Evolutionary conservation across 2,888 invertebrate species (phyloP).

Genomic region (Zygaena filipendulae): DNA sequence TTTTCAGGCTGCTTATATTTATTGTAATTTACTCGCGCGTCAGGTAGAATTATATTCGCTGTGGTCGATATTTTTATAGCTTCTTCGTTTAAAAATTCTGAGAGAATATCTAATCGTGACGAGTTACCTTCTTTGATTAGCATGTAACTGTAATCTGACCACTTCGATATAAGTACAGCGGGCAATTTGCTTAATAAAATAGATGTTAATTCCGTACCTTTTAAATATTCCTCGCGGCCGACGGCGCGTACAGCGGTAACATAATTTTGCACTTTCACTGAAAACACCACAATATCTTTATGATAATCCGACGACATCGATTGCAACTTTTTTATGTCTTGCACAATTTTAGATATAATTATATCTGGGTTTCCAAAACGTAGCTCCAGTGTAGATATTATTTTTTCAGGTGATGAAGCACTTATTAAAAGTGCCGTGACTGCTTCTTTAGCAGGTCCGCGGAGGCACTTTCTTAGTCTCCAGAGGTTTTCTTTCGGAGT

Average conservation of each 20-base stretch:
- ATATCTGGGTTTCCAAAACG: slow-evolving; percentile 18
- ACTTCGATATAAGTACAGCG: slow-evolving; percentile 15
- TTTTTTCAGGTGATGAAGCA: slow-evolving; percentile 12
- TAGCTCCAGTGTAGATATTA: slow-evolving; percentile 17
- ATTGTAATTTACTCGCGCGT: slow-evolving; percentile 1
- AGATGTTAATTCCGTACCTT: slow-evolving; percentile 8
- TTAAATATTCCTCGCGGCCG: slow-evolving; percentile 11
- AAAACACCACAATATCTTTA: slow-evolving; percentile 16
- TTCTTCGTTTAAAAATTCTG: slow-evolving; percentile 17
- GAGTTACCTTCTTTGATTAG: slow-evolving; percentile 9
- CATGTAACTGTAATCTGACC: slow-evolving; percentile 20
- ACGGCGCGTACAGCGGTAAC: slow-evolving; percentile 14
- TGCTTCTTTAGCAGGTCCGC: slow-evolving; percentile 17
- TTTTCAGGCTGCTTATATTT: slow-evolving; percentile 8
- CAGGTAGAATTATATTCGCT: slow-evolving; percentile 4
- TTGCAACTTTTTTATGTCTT: slow-evolving; percentile 16
- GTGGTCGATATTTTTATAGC: slow-evolving; percentile 15
- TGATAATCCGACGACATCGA: slow-evolving; percentile 14
- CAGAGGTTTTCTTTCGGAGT: slow-evolving; percentile 18
- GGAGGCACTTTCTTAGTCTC: slow-evolving; percentile 19
- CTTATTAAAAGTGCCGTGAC: slow-evolving; percentile 16
- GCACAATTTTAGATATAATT: slow-evolving; percentile 13
- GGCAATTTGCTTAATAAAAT: slow-evolving; percentile 16
- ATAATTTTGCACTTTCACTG: slow-evolving; percentile 17
- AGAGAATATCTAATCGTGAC: slow-evolving; percentile 15